Evolutionary conservation across 2,797 vertebrate species (phyloP), one percentile per base, ranked within the genome.

Genomic region (Microchirus variegatus): DNA sequence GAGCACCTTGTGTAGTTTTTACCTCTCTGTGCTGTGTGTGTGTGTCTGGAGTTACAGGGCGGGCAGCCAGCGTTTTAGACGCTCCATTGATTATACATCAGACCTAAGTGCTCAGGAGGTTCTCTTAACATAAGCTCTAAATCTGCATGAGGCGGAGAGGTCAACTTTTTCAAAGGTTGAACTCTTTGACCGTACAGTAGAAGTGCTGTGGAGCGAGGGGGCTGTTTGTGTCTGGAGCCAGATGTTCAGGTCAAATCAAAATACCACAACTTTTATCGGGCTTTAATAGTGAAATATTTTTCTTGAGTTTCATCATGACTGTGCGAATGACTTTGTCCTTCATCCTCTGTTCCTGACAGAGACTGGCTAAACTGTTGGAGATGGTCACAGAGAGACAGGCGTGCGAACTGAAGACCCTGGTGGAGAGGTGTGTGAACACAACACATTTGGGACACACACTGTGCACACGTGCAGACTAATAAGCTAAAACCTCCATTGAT

Each of bases 321-420:
- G n/a, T 53, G 41, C 38, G 19, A 16, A n/a, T 61, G 16, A 61
- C 56, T 22, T 60, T 73, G 44, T 77, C 85, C 58, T 63, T 86
- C 45, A n/a, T 56, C 56, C 78, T 85, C 45, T 52, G 7, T 59
- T 59, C 78, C 61, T 70, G 66, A 71, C 90, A 99, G 97, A 94
- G 94, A 89, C 90, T 94, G 53, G 43, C 93, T 79, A 97, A 95
- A 87, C 94, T 98, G 80, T 76, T 90, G 84, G 96, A 98, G 85
- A 86, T 95, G 68, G 96, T 96, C 75, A 91, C 87, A 57, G 96
- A 97, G 85, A 96, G 76, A 84, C 97, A 99, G 78, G 48, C 78
- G 42, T 85, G 82, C 3, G 96, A 98, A 82, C 81, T 95, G 83
- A 96, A 92, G 89, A 82, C 79, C 4, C 90, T 96, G 78, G 31